phyloP scores from a whole-genome alignment of 2,888 invertebrate genomes.

The Apodemia duryi region DNA sequence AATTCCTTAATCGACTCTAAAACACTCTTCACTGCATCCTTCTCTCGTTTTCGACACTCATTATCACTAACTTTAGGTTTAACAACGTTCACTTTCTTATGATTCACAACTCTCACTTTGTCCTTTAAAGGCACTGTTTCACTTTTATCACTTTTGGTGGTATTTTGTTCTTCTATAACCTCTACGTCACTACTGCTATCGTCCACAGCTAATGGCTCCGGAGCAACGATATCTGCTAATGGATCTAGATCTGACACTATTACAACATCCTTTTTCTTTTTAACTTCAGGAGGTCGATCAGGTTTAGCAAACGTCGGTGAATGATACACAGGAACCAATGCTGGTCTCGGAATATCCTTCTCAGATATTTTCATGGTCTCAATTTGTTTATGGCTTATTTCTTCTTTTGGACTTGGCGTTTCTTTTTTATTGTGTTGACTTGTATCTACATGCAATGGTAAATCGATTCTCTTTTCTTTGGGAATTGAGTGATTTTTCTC shows the following conservation, averaged over 20 bases:
- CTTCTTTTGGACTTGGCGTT: conserved; percentile 50
- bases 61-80: conserved; percentile 41
- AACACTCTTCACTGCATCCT: conserved; percentile 39
- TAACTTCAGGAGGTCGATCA: conserved; percentile 14
- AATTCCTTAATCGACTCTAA: not conserved
- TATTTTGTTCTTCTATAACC: conserved; percentile 53
- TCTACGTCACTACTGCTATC: conserved; percentile 76
- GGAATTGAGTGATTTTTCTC: conserved; percentile 37
- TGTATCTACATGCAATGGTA: conserved; percentile 57
- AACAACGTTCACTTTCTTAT: conserved; percentile 36
- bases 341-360: conserved; percentile 60
- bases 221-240: conserved; percentile 43
- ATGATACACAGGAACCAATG: conserved; percentile 46
- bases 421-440: conserved; percentile 49
- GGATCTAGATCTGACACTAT: conserved; percentile 35
- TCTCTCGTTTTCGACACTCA: conserved; percentile 37
- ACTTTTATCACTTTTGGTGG: conserved; percentile 55
- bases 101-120: conserved; percentile 41
- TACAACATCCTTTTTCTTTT: conserved; percentile 12
- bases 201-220: conserved; percentile 57
- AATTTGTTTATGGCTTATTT: conserved; percentile 53
- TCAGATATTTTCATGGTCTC: conserved; percentile 56
- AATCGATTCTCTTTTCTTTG: conserved; percentile 36
- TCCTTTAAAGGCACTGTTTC: conserved; percentile 67
- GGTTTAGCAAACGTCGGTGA: conserved; percentile 9